These are phyloP conservation scores for Apodemus agrarius DNA, from an alignment of 2,797 vertebrate species.

Conservation along the genomic window DNA sequence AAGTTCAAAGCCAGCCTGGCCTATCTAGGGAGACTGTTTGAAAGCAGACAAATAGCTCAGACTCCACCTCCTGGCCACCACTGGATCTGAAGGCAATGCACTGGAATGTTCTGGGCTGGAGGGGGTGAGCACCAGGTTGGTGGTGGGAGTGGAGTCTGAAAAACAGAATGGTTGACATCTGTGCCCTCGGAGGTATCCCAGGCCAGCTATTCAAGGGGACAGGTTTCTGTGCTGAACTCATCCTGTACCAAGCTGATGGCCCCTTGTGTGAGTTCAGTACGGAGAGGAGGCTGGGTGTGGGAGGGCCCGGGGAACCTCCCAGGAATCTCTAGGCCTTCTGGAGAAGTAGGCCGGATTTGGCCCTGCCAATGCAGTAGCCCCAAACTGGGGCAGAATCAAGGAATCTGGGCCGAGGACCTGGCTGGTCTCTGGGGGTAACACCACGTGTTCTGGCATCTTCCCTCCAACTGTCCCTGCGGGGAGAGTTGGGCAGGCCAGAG, in stretches of 20 bases:
- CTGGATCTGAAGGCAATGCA: background rate
- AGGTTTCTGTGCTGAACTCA: background rate
- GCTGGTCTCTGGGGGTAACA: slow-evolving; percentile 47
- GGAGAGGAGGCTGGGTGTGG: background rate
- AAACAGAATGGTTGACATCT: fast-evolving
- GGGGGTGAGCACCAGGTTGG: fast-evolving
- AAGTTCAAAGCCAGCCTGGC: background rate
- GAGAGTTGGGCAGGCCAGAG: background rate
- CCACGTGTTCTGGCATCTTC: background rate
- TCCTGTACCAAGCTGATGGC: background rate
- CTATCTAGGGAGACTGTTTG: background rate
- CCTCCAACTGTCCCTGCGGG: fast-evolving
- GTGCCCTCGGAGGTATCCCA: background rate
- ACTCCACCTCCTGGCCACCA: background rate
- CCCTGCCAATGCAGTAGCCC: background rate
- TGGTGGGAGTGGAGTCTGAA: background rate
- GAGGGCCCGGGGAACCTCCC: background rate
- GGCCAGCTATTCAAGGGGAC: background rate
- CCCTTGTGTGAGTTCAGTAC: background rate
- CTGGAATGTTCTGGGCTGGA: background rate
- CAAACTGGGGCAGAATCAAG: slow-evolving; percentile 73
- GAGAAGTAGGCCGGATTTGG: slow-evolving; percentile 69
- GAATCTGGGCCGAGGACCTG: slow-evolving; percentile 76
- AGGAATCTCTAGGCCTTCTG: slow-evolving; percentile 51
- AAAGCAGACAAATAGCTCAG: background rate